Base-by-base conservation (phyloP, 2,797 vertebrate species). In the Myotis findleyi region DNA sequence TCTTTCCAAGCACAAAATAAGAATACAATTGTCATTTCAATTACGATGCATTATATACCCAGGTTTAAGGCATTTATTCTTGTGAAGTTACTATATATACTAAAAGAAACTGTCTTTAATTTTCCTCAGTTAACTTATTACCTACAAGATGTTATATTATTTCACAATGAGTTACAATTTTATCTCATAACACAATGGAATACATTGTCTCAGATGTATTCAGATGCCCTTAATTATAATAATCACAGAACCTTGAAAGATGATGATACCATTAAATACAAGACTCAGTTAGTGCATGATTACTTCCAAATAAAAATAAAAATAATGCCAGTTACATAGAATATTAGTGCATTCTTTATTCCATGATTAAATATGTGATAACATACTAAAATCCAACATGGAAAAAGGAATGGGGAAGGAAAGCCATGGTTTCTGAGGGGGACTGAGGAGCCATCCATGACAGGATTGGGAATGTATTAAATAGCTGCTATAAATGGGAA, bases 71-170 rank as follows among this genome's bases (percentile, higher is more conserved):
- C 7, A 64, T 76, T 96, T 93, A 87, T 93, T 91, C 49, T 85
- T 59, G 30, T 62, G 23, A 93, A 73, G 21, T 72, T 77, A 72
- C 8, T 75, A 57, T 36, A 44, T 7, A 79, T 21, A 64, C 14
- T 76, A 87, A 89, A 89, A 94, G 41, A 25, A 79, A 71, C 11
- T 86, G 27, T 53, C 6, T 95, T 96, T 72, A 89, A 41, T 68
- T 90, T 86, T 51, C 44, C 38, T 87, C 44, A 57, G 10, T 83
- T 96, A 72, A 33, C 84, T 93, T 53, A 72, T 89, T 88, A 87
- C 11, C 57, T 93, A 76, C 11, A 87, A 59, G 47, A 64, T 87
- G 64, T 38, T 62, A 49, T 73, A 71, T 53, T 83, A 64, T 83
- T 80, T 47, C 41, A 93, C 47, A 87, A 25, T 80, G 66, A 80